phyloP scores from a whole-genome alignment of 2,113 vertebrate species.

The Martes martes region DNA sequence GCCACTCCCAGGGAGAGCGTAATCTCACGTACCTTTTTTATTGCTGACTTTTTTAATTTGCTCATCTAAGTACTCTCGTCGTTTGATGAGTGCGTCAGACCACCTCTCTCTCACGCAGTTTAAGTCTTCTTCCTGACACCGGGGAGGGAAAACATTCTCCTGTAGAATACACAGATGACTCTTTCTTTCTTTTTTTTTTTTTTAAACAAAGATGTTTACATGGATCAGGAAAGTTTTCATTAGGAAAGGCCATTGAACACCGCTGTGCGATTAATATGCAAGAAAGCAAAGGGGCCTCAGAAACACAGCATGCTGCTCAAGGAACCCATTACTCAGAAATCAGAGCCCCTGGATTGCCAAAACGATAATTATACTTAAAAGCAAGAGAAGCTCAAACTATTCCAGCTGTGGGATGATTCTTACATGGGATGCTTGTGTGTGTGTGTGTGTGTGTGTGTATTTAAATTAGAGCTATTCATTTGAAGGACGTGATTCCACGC shows the following conservation, averaged over 20 bases:
- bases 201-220: not conserved
- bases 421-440: not conserved
- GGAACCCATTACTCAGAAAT: constrained; percentile 58
- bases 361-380: constrained; percentile 45
- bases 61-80: constrained; percentile 95
- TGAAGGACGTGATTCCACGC: constrained; percentile 32
- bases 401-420: constrained; percentile 47
- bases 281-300: constrained; percentile 59
- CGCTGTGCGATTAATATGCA: constrained; percentile 65
- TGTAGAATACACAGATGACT: not conserved
- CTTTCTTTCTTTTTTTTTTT: not conserved
- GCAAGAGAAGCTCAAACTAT: constrained; percentile 68
- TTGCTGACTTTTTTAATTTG: constrained; percentile 98
- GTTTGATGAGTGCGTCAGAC: constrained; percentile 97
- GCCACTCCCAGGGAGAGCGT: not conserved
- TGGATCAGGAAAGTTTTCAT: constrained; percentile 51
- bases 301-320: constrained; percentile 64
- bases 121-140: constrained; percentile 94
- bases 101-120: constrained; percentile 95
- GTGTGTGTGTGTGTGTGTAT: not conserved
- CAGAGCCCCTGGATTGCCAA: constrained; percentile 56
- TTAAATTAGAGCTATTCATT: not conserved
- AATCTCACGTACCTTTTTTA: constrained; percentile 87
- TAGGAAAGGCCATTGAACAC: constrained; percentile 69
- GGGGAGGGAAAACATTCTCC: constrained; percentile 43